A percentile compares a stretch with the other conserved stretches of the same genome.
These are phyloP conservation scores for Cardiocondyla obscurior DNA, from an alignment of 1,140 invertebrate species.

Conservation along the genomic window DNA sequence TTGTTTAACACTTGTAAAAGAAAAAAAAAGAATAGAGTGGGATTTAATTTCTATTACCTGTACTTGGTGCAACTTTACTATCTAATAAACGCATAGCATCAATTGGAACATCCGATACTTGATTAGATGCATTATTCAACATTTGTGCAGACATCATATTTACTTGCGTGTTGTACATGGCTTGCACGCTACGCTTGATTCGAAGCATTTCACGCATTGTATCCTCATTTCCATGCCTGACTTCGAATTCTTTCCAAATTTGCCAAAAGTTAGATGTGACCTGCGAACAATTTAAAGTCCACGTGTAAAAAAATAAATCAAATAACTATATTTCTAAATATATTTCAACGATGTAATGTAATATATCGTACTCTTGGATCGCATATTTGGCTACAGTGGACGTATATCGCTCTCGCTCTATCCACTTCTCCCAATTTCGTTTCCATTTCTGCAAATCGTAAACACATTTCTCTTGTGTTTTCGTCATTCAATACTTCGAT, in stretches of 20 bases:
- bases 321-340: not conserved
- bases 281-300: slow-evolving; percentile 77
- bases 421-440: slow-evolving; percentile 99
- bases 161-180: slow-evolving; percentile 97
- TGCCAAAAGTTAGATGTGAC: slow-evolving; percentile 98
- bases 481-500: slow-evolving; percentile 97
- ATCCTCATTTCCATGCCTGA: slow-evolving; percentile 99
- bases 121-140: slow-evolving; percentile 89
- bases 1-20: not conserved
- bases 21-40: not conserved
- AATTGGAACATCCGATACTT: slow-evolving; percentile 88
- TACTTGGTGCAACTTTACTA: slow-evolving; percentile 85
- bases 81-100: slow-evolving; percentile 95
- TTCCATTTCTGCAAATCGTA: slow-evolving; percentile 98
- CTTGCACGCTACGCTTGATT: slow-evolving; percentile 98
- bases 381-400: slow-evolving; percentile 99
- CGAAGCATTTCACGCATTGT: slow-evolving; percentile 99
- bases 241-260: slow-evolving; percentile 99
- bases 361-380: slow-evolving; percentile 92
- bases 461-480: slow-evolving; percentile 97
- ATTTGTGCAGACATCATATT: slow-evolving; percentile 99
- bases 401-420: slow-evolving; percentile 97
- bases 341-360: not conserved
- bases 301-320: not conserved
- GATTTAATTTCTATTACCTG: slow-evolving; percentile 42